These are phyloP conservation scores for Pyrrhura leucotis DNA, from an alignment of 2,797 vertebrate species.

Conservation along the genomic window DNA sequence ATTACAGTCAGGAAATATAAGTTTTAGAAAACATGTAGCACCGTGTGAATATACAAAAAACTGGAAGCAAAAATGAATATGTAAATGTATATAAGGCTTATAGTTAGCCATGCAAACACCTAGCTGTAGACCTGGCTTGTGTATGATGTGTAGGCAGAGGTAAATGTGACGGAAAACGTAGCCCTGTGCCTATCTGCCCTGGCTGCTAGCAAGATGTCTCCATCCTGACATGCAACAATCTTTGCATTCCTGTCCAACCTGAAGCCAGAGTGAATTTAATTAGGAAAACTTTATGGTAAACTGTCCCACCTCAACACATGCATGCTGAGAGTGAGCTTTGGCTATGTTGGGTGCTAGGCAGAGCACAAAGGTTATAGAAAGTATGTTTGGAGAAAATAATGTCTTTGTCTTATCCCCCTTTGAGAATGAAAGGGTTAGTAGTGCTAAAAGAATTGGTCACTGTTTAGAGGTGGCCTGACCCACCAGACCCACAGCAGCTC, in stretches of 20 bases:
- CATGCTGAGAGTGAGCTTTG: not conserved
- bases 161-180: not conserved
- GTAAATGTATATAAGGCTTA: not conserved
- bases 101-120: not conserved
- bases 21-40: not conserved
- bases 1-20: not conserved
- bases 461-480: not conserved
- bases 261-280: not conserved
- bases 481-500: not conserved
- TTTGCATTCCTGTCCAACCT: not conserved
- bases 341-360: not conserved
- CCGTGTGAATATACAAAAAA: not conserved
- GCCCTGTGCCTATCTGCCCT: not conserved
- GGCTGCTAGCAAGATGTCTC: slow-evolving; percentile 19
- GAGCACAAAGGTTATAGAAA: not conserved
- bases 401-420: not conserved
- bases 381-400: not conserved
- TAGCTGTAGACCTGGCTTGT: not conserved
- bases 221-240: slow-evolving; percentile 39
- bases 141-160: not conserved
- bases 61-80: not conserved
- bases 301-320: not conserved
- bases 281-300: not conserved
- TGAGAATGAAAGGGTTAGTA: not conserved
- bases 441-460: not conserved